Conservation (phyloP, 2,113 vertebrate species). For the Gallinago jamesoni region DNA sequence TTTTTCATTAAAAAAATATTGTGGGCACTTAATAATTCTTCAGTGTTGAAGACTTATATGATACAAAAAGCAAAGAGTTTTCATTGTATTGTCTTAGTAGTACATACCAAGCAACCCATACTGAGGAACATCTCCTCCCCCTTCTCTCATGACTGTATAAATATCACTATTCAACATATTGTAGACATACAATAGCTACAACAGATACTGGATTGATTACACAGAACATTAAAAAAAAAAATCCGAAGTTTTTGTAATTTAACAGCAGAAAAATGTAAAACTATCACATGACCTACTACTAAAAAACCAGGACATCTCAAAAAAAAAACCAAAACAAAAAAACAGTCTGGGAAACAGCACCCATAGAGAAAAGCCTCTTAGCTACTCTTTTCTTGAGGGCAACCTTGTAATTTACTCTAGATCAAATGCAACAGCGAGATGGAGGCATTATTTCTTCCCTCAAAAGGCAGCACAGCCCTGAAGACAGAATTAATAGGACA, state of each 20-base stretch:
- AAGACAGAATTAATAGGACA: background rate
- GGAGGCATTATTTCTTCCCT: background rate
- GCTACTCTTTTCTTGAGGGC: background rate
- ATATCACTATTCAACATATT: background rate
- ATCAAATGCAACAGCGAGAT: background rate
- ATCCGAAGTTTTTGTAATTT: background rate
- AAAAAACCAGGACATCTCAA: background rate
- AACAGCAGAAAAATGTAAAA: background rate
- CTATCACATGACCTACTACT: background rate
- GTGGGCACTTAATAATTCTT: background rate
- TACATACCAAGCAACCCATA: background rate
- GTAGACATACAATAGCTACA: background rate
- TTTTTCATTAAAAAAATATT: background rate
- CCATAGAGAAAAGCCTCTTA: background rate
- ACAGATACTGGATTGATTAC: background rate
- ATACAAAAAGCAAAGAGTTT: background rate
- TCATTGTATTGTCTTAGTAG: background rate
- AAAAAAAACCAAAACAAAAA: background rate
- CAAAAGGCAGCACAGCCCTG: background rate
- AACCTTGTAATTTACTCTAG: background rate
- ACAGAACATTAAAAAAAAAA: background rate
- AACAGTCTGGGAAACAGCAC: background rate
- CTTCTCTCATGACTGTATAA: background rate
- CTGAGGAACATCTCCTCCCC: background rate
- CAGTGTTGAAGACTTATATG: background rate